Base-by-base conservation (phyloP, 2,888 invertebrate species). In the Melanostoma mellinum region DNA sequence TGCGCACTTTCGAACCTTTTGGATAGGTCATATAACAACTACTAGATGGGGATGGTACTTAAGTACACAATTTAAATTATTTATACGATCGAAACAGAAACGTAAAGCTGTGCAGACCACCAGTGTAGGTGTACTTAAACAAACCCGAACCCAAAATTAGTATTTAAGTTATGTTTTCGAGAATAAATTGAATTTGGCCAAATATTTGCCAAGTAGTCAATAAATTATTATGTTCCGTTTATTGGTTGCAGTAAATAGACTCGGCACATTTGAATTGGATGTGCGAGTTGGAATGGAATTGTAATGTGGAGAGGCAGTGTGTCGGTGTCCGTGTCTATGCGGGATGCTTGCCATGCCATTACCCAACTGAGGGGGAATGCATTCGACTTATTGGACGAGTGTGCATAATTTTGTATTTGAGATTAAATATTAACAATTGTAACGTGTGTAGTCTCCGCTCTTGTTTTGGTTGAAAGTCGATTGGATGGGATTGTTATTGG, bases 131-230 rank as follows among this genome's bases (percentile, higher is more conserved):
- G 63, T 33, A 46, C 35, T 60, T 69, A 67, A 74, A 65, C 48
- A 78, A 63, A 71, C 78, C 58, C 58, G 60, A 75, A 74, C 74
- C 74, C 84, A 48, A 84, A 79, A 84, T 84, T 79, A 75, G 84
- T 84, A 84, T 84, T 78, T 84, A 84, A 84, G 74, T 84, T 79
- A 78, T 84, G 75, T 72, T 84, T 78, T 33, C 36, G 78, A 42
- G 74, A 75, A 74, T 67, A 84, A 84, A 78, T 84, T 69, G 78
- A 78, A 71, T 74, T 77, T 74, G 58, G 56, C 30, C 74, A 84
- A 84, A 84, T 84, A 79, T 84, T 84, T 84, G 78, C 67, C 74
- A 79, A 71, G 78, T 68, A 84, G 84, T 84, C 71, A 74, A 75
- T 84, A 79, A 79, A 84, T 84, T 79, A 84, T 84, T 84, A 78